Percentiles rank a stretch among this genome's conserved stretches.
Evolutionary conservation across 2,113 vertebrate species (phyloP).

Genomic region (Arvicanthis niloticus): DNA sequence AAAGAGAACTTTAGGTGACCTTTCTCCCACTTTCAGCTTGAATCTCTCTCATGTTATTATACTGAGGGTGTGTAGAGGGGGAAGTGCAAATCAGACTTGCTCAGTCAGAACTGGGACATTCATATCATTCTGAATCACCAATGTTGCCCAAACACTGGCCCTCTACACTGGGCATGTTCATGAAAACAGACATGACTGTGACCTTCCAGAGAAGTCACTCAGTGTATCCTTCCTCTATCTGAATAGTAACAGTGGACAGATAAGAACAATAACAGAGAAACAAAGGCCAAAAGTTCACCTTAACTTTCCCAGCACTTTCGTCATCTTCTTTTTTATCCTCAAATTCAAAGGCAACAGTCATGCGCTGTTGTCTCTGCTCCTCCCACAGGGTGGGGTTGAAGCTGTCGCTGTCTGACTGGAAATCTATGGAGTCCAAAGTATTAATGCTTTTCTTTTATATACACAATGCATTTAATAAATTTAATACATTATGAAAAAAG

Average conservation of each 20-base stretch:
- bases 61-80: not conserved
- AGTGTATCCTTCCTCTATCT: not conserved
- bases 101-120: conserved; percentile 1
- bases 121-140: conserved; percentile 33
- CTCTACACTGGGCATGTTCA: not conserved
- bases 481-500: conserved; percentile 51
- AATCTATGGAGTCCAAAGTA: conserved; percentile 89
- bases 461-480: conserved; percentile 42
- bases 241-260: not conserved
- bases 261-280: not conserved
- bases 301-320: conserved; percentile 97
- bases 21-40: conserved; percentile 60
- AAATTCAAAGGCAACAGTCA: conserved; percentile 99
- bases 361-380: conserved; percentile 98
- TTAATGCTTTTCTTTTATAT: conserved; percentile 38
- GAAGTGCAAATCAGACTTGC: not conserved
- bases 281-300: conserved; percentile 87
- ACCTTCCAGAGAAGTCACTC: not conserved
- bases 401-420: conserved; percentile 99
- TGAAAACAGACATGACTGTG: not conserved
- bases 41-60: conserved; percentile 58
- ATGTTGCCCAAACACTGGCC: not conserved
- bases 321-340: conserved; percentile 99
- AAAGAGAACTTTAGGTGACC: not conserved
- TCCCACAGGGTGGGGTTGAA: conserved; percentile 99